A percentile compares a stretch with the other conserved stretches of the same genome.
Evolutionary conservation across 2,888 invertebrate species (phyloP).

Genomic region (Allacma fusca): DNA sequence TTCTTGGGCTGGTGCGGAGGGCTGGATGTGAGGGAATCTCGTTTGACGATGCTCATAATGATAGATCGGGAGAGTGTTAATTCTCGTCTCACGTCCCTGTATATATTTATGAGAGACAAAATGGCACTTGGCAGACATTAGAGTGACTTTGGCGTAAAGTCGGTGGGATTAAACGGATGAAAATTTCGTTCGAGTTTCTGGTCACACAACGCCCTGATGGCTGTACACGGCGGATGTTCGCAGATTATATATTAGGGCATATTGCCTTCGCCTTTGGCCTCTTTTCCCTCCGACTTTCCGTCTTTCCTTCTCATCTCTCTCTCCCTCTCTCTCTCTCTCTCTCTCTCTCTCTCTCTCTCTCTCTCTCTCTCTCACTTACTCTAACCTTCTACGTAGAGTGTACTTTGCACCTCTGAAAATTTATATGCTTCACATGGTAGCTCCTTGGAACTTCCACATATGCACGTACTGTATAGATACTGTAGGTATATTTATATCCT

Average conservation of each 20-base stretch:
- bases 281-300: neutral
- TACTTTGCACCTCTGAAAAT: too few species aligned
- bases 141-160: slow-evolving; percentile 43
- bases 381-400: too few species aligned
- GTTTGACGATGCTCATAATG: slow-evolving; percentile 21
- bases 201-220: slow-evolving; percentile 52
- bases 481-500: too few species aligned
- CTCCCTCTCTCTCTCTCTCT: neutral
- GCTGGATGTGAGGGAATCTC: neutral
- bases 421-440: too few species aligned
- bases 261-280: slow-evolving; percentile 34
- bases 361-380: slow-evolving; percentile 13
- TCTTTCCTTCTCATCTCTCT: too few species aligned
- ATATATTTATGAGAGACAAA: slow-evolving; percentile 51
- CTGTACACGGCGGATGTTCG: slow-evolving; percentile 49
- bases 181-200: slow-evolving; percentile 50
- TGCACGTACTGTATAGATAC: too few species aligned
- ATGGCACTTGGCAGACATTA: slow-evolving; percentile 55
- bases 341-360: slow-evolving; percentile 10
- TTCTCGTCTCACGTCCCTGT: slow-evolving; percentile 41
- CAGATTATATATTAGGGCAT: slow-evolving; percentile 47
- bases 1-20: neutral
- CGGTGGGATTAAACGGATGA: slow-evolving; percentile 45
- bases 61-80: slow-evolving; percentile 34
- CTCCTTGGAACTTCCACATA: too few species aligned